phyloP scores from a whole-genome alignment of 2,113 vertebrate species.

The Ornithorhynchus anatinus region DNA sequence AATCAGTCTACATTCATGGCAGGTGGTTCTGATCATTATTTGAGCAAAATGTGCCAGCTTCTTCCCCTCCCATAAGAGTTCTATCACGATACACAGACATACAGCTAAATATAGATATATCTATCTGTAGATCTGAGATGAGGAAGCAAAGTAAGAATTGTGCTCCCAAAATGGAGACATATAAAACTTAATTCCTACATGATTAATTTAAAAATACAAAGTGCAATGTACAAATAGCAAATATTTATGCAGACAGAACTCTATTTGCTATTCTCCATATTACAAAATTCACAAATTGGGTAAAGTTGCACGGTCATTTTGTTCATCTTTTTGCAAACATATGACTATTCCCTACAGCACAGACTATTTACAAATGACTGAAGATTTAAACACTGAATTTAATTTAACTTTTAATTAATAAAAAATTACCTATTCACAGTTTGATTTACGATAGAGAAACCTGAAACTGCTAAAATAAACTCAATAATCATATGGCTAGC shows the following conservation, averaged over 20 bases:
- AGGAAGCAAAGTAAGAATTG: neutral
- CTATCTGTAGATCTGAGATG: neutral
- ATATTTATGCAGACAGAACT: neutral
- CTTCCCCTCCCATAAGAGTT: neutral
- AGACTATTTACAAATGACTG: neutral
- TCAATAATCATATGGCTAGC: neutral
- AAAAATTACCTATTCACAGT: neutral
- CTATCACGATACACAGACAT: neutral
- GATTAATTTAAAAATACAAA: conserved; percentile 7
- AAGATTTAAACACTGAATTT: neutral
- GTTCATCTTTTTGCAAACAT: neutral
- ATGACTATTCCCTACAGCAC: neutral
- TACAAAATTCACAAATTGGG: neutral
- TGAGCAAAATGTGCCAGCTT: neutral
- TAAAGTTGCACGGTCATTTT: neutral
- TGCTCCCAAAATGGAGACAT: conserved; percentile 1
- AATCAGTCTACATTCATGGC: conserved; percentile 47
- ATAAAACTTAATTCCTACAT: neutral
- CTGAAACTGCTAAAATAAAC: conserved; percentile 7
- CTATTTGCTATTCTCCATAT: neutral
- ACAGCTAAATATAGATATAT: neutral
- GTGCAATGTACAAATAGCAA: neutral
- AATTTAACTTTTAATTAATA: conserved; percentile 7
- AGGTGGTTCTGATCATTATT: conserved; percentile 48
- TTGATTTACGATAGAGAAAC: neutral